These are phyloP conservation scores for Tuta absoluta DNA, from an alignment of 2,888 invertebrate species.

Conservation along the genomic window DNA sequence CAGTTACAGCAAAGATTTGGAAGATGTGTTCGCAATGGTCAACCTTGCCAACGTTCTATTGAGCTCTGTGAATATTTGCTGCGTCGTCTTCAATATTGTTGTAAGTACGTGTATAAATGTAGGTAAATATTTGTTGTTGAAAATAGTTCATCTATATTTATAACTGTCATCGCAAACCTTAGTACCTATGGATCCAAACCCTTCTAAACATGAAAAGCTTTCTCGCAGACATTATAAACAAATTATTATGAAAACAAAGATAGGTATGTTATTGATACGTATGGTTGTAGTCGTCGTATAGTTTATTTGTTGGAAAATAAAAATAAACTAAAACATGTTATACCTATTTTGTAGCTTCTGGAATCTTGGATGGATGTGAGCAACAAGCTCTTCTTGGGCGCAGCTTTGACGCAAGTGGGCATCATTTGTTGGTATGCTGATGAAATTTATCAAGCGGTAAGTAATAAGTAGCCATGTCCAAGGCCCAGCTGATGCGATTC, in stretches of 20 bases:
- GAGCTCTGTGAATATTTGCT: constrained; percentile 68
- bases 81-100: constrained; percentile 64
- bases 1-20: constrained; percentile 63
- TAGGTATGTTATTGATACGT: too few relatives aligned
- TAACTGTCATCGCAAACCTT: too few relatives aligned
- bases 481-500: too few relatives aligned
- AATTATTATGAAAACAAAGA: too few relatives aligned
- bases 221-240: too few relatives aligned
- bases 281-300: neutral
- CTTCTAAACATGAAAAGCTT: too few relatives aligned
- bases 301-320: neutral
- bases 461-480: neutral
- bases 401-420: constrained; percentile 64
- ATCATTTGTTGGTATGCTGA: constrained; percentile 71
- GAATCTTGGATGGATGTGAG: constrained; percentile 66
- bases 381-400: constrained; percentile 66
- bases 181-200: too few relatives aligned
- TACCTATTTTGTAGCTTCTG: constrained; percentile 49
- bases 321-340: neutral
- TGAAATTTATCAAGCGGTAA: constrained; percentile 63
- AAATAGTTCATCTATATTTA: too few relatives aligned
- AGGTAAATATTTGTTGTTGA: too few relatives aligned
- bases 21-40: constrained; percentile 61
- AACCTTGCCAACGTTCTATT: constrained; percentile 65
- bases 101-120: constrained; percentile 56